Evolutionary conservation across 2,888 invertebrate species (phyloP).

Genomic region (Allolobophora icterica): DNA sequence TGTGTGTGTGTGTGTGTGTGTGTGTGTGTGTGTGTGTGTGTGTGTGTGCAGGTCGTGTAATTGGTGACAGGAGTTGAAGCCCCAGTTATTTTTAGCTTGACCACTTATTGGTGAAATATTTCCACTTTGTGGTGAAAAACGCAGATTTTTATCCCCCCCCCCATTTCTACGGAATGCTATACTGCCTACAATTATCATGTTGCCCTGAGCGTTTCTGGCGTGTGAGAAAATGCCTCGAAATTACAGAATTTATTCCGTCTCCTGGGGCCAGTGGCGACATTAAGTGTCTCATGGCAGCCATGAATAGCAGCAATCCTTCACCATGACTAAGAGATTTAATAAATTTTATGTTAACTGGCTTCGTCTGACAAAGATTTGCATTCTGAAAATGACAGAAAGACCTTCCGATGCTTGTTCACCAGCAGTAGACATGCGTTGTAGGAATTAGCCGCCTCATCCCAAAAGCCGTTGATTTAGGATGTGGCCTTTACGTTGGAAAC

Average conservation of each 20-base stretch:
- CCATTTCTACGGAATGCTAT: background rate
- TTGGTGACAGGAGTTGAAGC: background rate
- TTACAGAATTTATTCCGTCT: background rate
- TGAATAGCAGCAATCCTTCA: background rate
- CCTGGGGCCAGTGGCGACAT: background rate
- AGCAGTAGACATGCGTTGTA: background rate
- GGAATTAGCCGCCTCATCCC: background rate
- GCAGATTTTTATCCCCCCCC: no score
- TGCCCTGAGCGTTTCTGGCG: background rate
- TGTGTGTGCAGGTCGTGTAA: background rate
- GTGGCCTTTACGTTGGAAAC: no score
- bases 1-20: no score
- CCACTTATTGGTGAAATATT: background rate
- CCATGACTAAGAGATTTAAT: background rate
- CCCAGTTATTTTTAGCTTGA: background rate
- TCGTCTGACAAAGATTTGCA: background rate
- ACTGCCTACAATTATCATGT: background rate
- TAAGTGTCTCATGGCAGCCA: background rate
- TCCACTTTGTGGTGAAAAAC: background rate
- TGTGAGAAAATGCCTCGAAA: background rate
- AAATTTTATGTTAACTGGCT: background rate
- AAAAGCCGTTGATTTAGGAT: no score
- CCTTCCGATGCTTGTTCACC: background rate
- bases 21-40: no score
- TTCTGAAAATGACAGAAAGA: background rate